phyloP scores from a whole-genome alignment of 1,140 invertebrate genomes.

The Lordiphosa collinella region DNA sequence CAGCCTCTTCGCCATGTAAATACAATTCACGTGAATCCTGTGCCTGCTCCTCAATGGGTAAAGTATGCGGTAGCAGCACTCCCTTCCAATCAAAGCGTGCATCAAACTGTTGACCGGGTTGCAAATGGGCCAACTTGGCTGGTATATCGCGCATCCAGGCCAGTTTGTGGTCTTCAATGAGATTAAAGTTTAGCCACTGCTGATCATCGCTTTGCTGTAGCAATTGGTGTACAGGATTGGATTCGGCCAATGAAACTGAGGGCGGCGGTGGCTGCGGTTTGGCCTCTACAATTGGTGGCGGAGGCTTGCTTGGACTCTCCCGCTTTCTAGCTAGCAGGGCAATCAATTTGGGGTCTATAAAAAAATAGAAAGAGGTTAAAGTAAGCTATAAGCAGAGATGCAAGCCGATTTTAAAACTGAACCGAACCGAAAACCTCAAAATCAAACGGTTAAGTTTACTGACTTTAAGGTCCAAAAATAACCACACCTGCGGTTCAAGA shows the following conservation, averaged over 20 bases:
- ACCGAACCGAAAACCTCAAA: too few relatives aligned
- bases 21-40: slow-evolving; percentile 86
- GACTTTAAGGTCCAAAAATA: too few relatives aligned
- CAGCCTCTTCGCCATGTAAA: slow-evolving; percentile 95
- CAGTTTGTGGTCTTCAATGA: slow-evolving; percentile 90
- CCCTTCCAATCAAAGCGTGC: slow-evolving; percentile 87
- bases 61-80: slow-evolving; percentile 84
- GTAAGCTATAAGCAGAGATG: too few relatives aligned
- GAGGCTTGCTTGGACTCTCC: slow-evolving; percentile 39
- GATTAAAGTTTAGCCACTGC: slow-evolving; percentile 91
- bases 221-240: slow-evolving; percentile 81
- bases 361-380: too few relatives aligned
- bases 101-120: slow-evolving; percentile 83
- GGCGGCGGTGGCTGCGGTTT: slow-evolving; percentile 17
- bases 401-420: too few relatives aligned
- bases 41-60: slow-evolving; percentile 42
- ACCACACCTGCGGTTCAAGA: too few relatives aligned
- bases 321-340: slow-evolving; percentile 83
- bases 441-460: too few relatives aligned
- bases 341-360: slow-evolving; percentile 60
- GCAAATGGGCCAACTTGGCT: slow-evolving; percentile 77
- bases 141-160: slow-evolving; percentile 90
- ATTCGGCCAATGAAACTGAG: slow-evolving; percentile 31
- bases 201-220: slow-evolving; percentile 83
- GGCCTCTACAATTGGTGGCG: not conserved